These are phyloP conservation scores for Sinelater perroti DNA, from an alignment of 2,888 invertebrate species.

Conservation along the genomic window DNA sequence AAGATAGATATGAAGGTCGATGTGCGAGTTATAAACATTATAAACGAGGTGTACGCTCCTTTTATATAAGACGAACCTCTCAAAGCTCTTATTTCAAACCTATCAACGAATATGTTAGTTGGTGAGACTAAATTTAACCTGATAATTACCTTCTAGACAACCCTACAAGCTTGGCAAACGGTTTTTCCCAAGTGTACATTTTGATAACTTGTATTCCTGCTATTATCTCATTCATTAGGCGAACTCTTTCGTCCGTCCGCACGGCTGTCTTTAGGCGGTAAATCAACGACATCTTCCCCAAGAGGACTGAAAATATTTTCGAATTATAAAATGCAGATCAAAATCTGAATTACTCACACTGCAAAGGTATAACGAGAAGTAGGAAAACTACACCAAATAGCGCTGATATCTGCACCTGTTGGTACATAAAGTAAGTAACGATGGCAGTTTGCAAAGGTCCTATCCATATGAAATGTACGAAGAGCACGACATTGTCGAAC, in stretches of 20 bases:
- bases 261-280: conserved; percentile 21
- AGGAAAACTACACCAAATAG: conserved; percentile 67
- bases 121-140: background rate
- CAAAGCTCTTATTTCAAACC: conserved; percentile 60
- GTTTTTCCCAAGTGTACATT: conserved; percentile 32
- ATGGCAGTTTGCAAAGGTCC: conserved; percentile 82
- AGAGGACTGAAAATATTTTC: conserved; percentile 20
- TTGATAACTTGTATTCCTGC: conserved; percentile 28
- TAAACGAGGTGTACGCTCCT: conserved; percentile 67
- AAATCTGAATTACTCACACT: conserved; percentile 50
- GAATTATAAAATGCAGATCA: background rate
- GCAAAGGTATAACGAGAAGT: conserved; percentile 61
- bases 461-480: conserved; percentile 83
- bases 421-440: conserved; percentile 77
- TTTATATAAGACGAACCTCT: conserved; percentile 63
- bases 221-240: conserved; percentile 27
- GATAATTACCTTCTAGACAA: conserved; percentile 17
- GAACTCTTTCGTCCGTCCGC: conserved; percentile 25
- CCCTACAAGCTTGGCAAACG: conserved; percentile 19
- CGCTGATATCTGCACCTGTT: conserved; percentile 67
- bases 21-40: conserved; percentile 74
- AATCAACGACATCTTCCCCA: conserved; percentile 10
- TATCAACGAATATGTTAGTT: conserved; percentile 41
- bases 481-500: conserved; percentile 83
- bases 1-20: conserved; percentile 75